Percentiles rank a stretch among this genome's conserved stretches.
Evolutionary conservation across 37 sponge, comb jelly and placozoan species (phyloP).

Genomic region (Amphimedon queenslandica): DNA sequence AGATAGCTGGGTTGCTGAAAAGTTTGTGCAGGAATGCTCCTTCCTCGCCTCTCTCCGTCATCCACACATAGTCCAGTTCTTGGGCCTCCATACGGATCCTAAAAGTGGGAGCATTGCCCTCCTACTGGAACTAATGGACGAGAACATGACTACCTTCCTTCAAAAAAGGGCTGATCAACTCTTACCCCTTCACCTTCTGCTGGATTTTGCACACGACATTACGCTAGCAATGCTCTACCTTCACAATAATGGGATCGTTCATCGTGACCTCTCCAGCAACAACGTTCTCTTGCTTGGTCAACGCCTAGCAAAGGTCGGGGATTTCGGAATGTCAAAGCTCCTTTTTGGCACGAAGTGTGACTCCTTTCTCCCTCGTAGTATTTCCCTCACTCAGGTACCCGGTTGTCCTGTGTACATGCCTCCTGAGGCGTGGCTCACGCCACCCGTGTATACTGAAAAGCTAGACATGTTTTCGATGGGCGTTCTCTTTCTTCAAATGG

Average conservation of each 20-base stretch:
- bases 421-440: constrained; percentile 28
- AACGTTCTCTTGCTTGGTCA: constrained; percentile 14
- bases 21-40: constrained; percentile 27
- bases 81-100: constrained; percentile 5
- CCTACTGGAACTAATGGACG: constrained; percentile 57
- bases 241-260: constrained; percentile 23
- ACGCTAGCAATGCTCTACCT: constrained; percentile 24
- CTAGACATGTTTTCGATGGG: constrained; percentile 45
- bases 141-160: constrained; percentile 35
- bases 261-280: constrained; percentile 28
- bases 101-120: background rate
- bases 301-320: constrained; percentile 8
- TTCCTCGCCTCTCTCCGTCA: constrained; percentile 21
- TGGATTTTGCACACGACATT: constrained; percentile 17
- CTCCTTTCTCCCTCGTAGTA: background rate
- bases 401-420: constrained; percentile 50
- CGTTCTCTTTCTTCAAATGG: constrained; percentile 28
- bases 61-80: constrained; percentile 45
- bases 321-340: constrained; percentile 33
- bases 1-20: background rate
- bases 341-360: background rate
- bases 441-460: constrained; percentile 13
- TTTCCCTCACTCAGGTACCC: constrained; percentile 15
- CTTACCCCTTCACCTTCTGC: constrained; percentile 7
- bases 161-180: background rate